A percentile compares a stretch with the other conserved stretches of the same genome.
Conservation (phyloP, 2,113 vertebrate species). For the Salvator merianae region DNA sequence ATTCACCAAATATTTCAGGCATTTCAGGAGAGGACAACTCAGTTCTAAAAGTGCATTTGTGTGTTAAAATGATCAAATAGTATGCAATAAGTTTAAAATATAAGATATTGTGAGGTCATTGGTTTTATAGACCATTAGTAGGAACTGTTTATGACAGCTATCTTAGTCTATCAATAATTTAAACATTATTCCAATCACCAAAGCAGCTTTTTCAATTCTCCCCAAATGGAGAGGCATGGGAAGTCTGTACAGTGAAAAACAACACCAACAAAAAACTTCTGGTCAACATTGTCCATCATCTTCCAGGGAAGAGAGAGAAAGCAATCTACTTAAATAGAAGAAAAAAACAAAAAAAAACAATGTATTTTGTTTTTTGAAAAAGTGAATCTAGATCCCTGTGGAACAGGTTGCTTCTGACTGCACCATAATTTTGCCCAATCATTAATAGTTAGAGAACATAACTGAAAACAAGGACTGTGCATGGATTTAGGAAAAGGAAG, state of each 20-base stretch:
- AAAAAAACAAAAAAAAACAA: conserved; percentile 75
- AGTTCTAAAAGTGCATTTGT: background rate
- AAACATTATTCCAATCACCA: background rate
- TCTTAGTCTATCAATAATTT: background rate
- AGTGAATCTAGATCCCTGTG: conserved; percentile 70
- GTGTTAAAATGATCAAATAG: background rate
- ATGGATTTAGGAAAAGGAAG: conserved; percentile 72
- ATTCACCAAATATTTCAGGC: background rate
- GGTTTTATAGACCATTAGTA: background rate
- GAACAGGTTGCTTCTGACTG: conserved; percentile 66
- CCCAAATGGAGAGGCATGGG: background rate
- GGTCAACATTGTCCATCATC: conserved; percentile 45
- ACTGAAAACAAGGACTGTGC: conserved; percentile 75
- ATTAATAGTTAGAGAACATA: conserved; percentile 75
- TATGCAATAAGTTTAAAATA: background rate
- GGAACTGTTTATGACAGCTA: background rate
- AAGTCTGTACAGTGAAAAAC: too few species aligned
- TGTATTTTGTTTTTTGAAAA: conserved; percentile 76
- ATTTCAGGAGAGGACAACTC: background rate
- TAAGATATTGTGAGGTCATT: background rate
- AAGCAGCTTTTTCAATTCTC: background rate
- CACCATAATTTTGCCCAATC: conserved; percentile 74
- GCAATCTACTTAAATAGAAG: conserved; percentile 56
- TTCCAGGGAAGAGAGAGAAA: conserved; percentile 46
- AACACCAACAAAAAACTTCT: conserved; percentile 55